Conservation (phyloP, 2,797 vertebrate genomes). For the Acomys russatus region DNA sequence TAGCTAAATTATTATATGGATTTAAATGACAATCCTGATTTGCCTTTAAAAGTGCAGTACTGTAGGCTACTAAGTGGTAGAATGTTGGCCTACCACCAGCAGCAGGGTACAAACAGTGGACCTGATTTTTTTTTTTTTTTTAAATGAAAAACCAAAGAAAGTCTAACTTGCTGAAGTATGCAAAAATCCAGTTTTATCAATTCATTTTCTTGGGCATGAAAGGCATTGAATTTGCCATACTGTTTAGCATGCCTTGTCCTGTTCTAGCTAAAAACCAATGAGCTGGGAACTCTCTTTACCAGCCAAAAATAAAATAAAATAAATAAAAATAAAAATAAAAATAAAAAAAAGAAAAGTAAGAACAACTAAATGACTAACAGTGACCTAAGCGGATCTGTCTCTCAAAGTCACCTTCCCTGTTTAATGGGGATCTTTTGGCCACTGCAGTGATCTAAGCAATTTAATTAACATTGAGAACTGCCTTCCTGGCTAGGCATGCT, state of each 20-base stretch:
- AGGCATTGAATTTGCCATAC: neutral
- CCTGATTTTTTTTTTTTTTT: neutral
- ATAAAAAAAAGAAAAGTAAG: constrained; percentile 38
- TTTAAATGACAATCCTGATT: constrained; percentile 53
- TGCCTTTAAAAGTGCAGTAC: constrained; percentile 9
- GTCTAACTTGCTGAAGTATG: neutral
- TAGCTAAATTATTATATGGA: constrained; percentile 37
- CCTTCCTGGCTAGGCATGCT: neutral
- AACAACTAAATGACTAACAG: constrained; percentile 44
- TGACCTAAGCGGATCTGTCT: neutral
- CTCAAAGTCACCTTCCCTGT: constrained; percentile 36
- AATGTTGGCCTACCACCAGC: too few relatives aligned
- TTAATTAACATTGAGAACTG: constrained; percentile 33
- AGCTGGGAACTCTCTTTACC: neutral
- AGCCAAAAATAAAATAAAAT: constrained; percentile 20
- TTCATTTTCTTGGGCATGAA: neutral
- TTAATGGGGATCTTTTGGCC: constrained; percentile 32
- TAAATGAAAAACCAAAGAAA: constrained; percentile 41
- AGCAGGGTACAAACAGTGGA: neutral
- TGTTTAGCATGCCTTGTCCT: neutral
- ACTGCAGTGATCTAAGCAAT: constrained; percentile 21
- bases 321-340: neutral
- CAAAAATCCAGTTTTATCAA: constrained; percentile 15
- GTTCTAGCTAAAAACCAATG: constrained; percentile 1
- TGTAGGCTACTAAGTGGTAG: neutral